Base-by-base conservation (phyloP, 1,140 invertebrate genomes). In the Heliconius nattereri region DNA sequence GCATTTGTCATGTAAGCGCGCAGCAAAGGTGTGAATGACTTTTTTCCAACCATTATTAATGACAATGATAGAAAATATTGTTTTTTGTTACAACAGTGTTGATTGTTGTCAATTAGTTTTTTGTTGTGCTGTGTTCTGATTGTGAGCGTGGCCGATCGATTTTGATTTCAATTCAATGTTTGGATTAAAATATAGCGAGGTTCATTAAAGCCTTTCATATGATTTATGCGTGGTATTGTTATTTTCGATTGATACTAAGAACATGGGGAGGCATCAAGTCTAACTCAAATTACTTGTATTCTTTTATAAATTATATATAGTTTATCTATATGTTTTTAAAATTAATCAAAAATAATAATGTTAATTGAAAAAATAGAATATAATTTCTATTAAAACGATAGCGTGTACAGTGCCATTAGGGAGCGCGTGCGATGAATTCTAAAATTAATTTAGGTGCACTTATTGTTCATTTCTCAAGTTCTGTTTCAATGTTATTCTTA, bases 21-120 rank as follows among this genome's bases (percentile, higher is more conserved):
- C 88, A 88, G 85, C 89, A 91, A 92, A 94, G 92, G 92, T 94
- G 92, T 94, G 92, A 94, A 94, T 91, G 87, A 89, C 88, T 91
- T 93, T 93, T 93, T 94, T 92, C 87, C 89, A 92, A 91, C 86
- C 83, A 90, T 92, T 92, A 93, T 94, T 93, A 93, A 93, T 92
- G 91, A 94, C 91, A 94, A 93, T 93, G 88, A 92, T 92, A 94
- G 91, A 91, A 93, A 93, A 93, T 91, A 93, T 92, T 92, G 90
- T 94, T 92, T 92, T 93, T 93, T 94, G 88, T 93, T 90, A 88
- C 88, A 89, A 86, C 88, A 90, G 78, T 91, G 89, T 92, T 93
- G 91, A 92, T 92, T 91, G 90, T 93, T 93, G 90, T 94, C 91
- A 94, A 93, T 93, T 94, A 91, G 88, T 91, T 93, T 92, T 94